Evolutionary conservation across 2,888 invertebrate genomes (phyloP).

Genomic region (Zaprionus lineosus): DNA sequence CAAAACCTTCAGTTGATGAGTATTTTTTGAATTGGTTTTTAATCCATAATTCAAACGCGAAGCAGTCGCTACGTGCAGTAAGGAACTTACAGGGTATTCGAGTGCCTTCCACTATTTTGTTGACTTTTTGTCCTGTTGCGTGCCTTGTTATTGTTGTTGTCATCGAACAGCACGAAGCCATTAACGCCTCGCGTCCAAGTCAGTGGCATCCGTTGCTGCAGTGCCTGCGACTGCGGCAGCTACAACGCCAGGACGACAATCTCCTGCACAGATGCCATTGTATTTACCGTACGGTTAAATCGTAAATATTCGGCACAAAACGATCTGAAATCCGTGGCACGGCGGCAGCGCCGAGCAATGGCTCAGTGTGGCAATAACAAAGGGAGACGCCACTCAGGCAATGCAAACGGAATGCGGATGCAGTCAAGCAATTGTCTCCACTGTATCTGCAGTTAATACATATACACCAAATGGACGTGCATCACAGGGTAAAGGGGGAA

Average conservation of each 20-base stretch:
- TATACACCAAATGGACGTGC: no score
- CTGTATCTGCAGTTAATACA: slow-evolving; percentile 1
- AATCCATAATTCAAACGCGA: no score
- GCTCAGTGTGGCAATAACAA: slow-evolving; percentile 46
- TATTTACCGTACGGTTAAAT: slow-evolving; percentile 76
- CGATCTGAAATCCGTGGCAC: slow-evolving; percentile 47
- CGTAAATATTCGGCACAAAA: slow-evolving; percentile 74
- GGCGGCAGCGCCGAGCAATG: slow-evolving; percentile 1
- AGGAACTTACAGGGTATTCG: slow-evolving; percentile 17
- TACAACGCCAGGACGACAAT: no score
- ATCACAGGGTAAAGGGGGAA: no score
- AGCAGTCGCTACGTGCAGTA: no score
- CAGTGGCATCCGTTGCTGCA: slow-evolving; percentile 4
- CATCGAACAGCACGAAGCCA: slow-evolving; percentile 50
- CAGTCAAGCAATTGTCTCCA: slow-evolving; percentile 13
- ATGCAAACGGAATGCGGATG: slow-evolving; percentile 14
- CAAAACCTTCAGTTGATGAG: no score
- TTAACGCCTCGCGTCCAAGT: slow-evolving; percentile 55
- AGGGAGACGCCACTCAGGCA: slow-evolving; percentile 33
- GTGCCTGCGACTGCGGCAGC: slow-evolving; percentile 2
- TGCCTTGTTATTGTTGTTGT: slow-evolving; percentile 44
- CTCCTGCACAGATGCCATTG: slow-evolving; percentile 55
- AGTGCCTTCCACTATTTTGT: background rate
- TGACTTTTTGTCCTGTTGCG: slow-evolving; percentile 2
- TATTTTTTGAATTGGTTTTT: no score